These are phyloP conservation scores for Fregetta grallaria DNA, from an alignment of 2,113 vertebrate species.

Conservation along the genomic window DNA sequence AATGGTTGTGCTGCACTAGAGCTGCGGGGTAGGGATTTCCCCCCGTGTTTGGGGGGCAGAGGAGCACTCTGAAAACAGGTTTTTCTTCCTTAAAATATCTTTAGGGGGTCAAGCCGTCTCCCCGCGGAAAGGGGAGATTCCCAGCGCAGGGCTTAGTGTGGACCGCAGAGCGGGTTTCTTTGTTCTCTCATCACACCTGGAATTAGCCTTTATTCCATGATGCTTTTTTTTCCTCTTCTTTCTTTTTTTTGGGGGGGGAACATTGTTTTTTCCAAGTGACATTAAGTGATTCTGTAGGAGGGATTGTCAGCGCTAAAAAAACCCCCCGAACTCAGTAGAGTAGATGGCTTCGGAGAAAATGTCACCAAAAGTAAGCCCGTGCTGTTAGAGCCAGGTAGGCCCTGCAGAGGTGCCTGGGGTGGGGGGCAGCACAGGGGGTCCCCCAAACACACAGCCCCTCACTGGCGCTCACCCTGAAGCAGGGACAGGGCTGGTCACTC, in stretches of 20 bases:
- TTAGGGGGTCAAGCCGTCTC: fast-evolving
- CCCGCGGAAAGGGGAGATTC: neutral
- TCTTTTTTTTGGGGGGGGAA: fast-evolving
- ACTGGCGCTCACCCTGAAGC: neutral
- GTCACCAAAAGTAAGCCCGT: fast-evolving
- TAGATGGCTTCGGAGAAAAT: neutral
- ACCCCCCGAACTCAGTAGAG: neutral
- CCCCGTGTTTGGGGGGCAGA: neutral
- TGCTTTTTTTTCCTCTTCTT: fast-evolving
- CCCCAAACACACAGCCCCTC: neutral
- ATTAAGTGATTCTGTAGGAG: fast-evolving
- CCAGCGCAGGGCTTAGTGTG: fast-evolving
- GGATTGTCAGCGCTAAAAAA: neutral
- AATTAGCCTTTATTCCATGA: neutral
- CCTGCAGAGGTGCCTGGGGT: neutral
- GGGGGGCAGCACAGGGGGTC: neutral
- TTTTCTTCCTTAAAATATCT: neutral
- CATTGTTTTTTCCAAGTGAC: fast-evolving
- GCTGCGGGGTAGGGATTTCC: neutral
- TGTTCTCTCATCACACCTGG: neutral
- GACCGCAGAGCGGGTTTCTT: neutral
- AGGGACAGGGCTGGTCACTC: fast-evolving
- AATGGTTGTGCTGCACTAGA: neutral
- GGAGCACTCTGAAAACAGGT: neutral
- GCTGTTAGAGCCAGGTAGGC: neutral